These are phyloP conservation scores for Apocrypta bakeri DNA, from an alignment of 1,140 invertebrate genomes.

Conservation along the genomic window DNA sequence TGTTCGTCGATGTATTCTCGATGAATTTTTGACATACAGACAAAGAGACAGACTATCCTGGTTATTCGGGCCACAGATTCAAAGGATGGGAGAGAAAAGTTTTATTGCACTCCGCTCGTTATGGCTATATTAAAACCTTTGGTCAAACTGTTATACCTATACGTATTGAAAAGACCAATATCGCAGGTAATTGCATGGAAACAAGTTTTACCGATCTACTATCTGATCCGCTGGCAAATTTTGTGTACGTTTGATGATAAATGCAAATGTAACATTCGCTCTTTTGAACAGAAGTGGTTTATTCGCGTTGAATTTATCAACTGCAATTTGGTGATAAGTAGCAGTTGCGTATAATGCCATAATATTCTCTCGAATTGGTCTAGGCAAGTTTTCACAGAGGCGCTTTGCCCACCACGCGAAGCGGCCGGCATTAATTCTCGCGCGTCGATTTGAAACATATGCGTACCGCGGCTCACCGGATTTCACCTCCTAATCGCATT, in stretches of 20 bases:
- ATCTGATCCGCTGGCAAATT: no score
- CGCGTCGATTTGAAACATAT: conserved; percentile 29
- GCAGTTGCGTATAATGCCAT: neutral
- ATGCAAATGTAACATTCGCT: neutral
- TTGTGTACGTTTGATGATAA: neutral
- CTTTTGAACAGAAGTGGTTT: no score
- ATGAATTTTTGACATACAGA: conserved; percentile 11
- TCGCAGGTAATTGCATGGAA: no score
- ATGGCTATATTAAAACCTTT: neutral
- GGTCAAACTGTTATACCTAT: no score
- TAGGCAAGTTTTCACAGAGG: conserved; percentile 23
- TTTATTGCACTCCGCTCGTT: neutral
- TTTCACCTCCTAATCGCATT: conserved; percentile 45
- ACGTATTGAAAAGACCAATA: no score
- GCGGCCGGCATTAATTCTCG: conserved; percentile 36
- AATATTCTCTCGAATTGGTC: neutral
- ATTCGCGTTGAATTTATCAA: conserved; percentile 25
- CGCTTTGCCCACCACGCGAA: conserved; percentile 44
- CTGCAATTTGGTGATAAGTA: neutral
- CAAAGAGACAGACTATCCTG: neutral
- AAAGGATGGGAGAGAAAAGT: neutral
- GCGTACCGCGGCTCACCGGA: conserved; percentile 9
- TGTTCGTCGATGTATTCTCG: neutral
- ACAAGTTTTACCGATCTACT: no score
- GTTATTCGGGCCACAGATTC: conserved; percentile 45